Base-by-base conservation (phyloP, 2,888 invertebrate species). In the Acronicta alni region DNA sequence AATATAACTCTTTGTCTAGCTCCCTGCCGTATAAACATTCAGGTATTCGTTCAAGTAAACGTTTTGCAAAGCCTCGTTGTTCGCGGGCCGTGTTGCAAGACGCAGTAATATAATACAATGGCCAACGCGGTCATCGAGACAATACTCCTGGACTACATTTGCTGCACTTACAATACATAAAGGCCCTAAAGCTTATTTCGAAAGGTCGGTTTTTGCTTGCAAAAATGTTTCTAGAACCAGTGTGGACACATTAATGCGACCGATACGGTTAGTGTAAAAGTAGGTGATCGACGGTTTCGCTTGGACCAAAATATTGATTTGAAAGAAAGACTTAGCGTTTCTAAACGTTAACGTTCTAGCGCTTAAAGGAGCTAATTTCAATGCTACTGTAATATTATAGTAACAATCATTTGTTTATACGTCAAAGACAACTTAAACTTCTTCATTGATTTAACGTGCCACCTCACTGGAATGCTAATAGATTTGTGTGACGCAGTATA, bases 21-120 rank as follows among this genome's bases (percentile, higher is more conserved):
- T 64, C 67, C 60, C 63, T 59, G 58, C 55, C 42, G 20, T 53
- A 49, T 57, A 64, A 51, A 67, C 52, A 57, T 69, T 76, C 60
- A 58, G 72, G 75, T 78, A 81, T 77, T 78, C 68, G 69, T 77
- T 66, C 64, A 70, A 77, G 77, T 77, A 67, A 83, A 83, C 82
- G 82, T 85, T 87, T 89, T 87, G 87, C 85, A 87, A 89, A 85
- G 75, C 80, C 81, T 75, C 78, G 83, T 82, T 86, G 85, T 85
- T 84, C 83, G 81, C 80, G 76, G 60, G 80, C 77, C 82, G 76
- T 91, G 87, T 87, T 82, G 89, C 82, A 89, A 89, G 81, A 82
- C 80, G 82, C 72, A 82, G 85, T 76, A 85, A 87, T 81, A 83
- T 80, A 86, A 87, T 80, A 88, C 90, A 89, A 90, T 89, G 78